Conservation (phyloP, 2,113 vertebrate species). For the Megalops atlanticus region DNA sequence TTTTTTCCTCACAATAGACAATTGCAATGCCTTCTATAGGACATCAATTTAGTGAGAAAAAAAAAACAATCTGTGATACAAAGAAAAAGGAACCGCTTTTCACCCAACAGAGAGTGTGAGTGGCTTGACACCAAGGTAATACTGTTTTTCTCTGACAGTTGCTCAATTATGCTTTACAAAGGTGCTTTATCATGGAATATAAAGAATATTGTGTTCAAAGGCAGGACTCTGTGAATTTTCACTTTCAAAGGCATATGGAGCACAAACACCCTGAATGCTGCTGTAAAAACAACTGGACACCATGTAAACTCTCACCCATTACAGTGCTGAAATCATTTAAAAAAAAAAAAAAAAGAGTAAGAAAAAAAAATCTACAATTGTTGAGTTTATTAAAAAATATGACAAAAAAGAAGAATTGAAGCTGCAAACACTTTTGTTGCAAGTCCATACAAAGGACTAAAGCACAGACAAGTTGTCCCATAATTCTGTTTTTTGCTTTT, state of each 20-base stretch:
- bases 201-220: not conserved
- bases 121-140: not conserved
- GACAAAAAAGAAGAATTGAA: slow-evolving; percentile 37
- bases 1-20: not conserved
- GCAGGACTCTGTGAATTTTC: slow-evolving; percentile 3
- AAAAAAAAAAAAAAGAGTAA: not conserved
- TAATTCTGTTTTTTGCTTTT: slow-evolving; percentile 45
- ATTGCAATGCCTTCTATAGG: not conserved
- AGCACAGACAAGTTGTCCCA: slow-evolving; percentile 41
- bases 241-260: not conserved
- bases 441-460: slow-evolving; percentile 36
- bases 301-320: slow-evolving; percentile 1
- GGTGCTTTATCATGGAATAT: not conserved
- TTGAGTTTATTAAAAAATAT: slow-evolving; percentile 31
- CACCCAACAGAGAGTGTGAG: not conserved
- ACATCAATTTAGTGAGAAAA: not conserved
- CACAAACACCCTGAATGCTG: not conserved
- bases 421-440: slow-evolving; percentile 42
- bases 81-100: not conserved
- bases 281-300: not conserved
- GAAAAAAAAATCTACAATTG: not conserved
- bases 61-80: not conserved
- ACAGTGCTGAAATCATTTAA: slow-evolving; percentile 10
- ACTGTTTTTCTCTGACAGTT: not conserved
- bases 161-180: not conserved